Base-by-base conservation (phyloP, 2,113 vertebrate species). In the Saccopteryx leptura region DNA sequence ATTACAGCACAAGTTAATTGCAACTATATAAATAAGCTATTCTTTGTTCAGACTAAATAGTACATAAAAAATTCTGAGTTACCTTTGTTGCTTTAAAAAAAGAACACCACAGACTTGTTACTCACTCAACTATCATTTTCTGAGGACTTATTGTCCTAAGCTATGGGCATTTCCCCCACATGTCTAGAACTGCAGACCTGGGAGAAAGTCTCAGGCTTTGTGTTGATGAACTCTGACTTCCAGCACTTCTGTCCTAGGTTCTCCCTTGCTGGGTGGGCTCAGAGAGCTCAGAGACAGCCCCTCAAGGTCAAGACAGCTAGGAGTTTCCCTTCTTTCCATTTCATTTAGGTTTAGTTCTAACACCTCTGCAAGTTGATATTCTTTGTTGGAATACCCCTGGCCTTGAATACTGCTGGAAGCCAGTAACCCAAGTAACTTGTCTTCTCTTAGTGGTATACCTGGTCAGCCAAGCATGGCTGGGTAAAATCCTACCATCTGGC, bases 31-130 rank as follows among this genome's bases (percentile, higher is more conserved):
- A 83, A 74, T 84, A 90, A 90, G 61, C 10, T 28, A 46, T 50
- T 24, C 58, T 50, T 82, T 86, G 39, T n/a, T 93, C 23, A 85
- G n/a, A 54, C 61, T 63, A 91, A 89, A n/a, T 74, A 66, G 69
- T 39, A 82, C 74, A 19, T n/a, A 15, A 56, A 84, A 39, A 80
- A 60, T 58, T 74, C 65, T 31, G 28, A 52, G 46, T 2, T 66
- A 1, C 60, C 12, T 33, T 8, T 80, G 1, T 31, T 84, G 17
- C 17, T 79, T 93, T 89, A 63, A 23, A 0, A 28, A 81, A 46
- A 91, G 61, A 74, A 5, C 7, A 52, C 58, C 65, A 12, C 5
- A 74, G 39, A 18, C 10, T 71, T 33, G 5, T 58, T 80, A 23
- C n/a, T 78, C 52, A 60, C 56, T 80, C 10, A 1, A 28, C 39